Percentiles rank a stretch among this genome's conserved stretches.
phyloP scores from a whole-genome alignment of 2,888 invertebrate species.

The Himalopsyche japonica region DNA sequence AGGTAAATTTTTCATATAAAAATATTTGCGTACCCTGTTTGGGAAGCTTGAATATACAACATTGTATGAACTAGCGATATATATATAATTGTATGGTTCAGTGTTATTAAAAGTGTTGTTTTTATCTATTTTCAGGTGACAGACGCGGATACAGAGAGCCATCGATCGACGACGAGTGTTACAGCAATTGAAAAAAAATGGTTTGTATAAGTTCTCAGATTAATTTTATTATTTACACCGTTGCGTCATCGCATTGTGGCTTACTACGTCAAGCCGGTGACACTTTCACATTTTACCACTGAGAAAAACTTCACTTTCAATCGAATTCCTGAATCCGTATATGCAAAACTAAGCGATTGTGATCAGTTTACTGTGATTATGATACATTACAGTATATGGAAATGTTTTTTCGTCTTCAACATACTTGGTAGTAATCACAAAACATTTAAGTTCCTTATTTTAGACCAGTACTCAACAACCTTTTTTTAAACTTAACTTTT shows the following conservation, averaged over 20 bases:
- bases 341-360: neutral
- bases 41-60: too few relatives aligned
- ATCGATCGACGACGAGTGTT: conserved; percentile 26
- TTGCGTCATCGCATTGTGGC: neutral
- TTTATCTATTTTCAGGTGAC: conserved; percentile 33
- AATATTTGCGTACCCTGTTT: too few relatives aligned
- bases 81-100: neutral
- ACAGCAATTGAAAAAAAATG: conserved; percentile 33
- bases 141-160: conserved; percentile 36
- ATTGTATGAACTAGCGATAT: too few relatives aligned
- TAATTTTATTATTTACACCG: neutral
- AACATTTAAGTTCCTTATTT: too few relatives aligned
- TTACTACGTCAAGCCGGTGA: neutral
- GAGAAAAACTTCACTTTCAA: neutral
- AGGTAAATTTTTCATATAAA: too few relatives aligned
- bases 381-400: too few relatives aligned
- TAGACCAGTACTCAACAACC: too few relatives aligned
- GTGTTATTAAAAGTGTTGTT: neutral
- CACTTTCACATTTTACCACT: neutral
- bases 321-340: neutral
- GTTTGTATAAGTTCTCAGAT: conserved; percentile 10
- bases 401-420: too few relatives aligned
- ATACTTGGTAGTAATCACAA: too few relatives aligned
- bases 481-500: too few relatives aligned
- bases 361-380: too few relatives aligned